Conservation (phyloP, 2,888 invertebrate species). For the Schizaphis graminum region DNA sequence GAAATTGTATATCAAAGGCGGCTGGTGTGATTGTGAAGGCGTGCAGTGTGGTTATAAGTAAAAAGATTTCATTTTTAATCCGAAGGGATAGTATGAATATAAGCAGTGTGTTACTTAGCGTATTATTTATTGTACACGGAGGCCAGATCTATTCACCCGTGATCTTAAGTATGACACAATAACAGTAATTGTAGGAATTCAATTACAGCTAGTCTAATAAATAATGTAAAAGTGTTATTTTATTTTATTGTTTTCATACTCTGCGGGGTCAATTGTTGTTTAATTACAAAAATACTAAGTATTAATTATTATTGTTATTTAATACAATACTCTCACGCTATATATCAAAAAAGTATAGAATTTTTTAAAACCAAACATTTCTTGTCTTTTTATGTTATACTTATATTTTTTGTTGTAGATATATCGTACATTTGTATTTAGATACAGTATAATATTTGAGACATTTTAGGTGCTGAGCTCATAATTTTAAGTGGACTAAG, state of each 20-base stretch:
- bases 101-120: not conserved
- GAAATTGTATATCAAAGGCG: not conserved
- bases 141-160: not conserved
- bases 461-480: not conserved
- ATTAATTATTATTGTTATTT: constrained; percentile 14
- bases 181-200: not conserved
- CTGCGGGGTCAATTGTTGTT: not conserved
- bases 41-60: not conserved
- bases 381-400: not conserved
- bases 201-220: not conserved
- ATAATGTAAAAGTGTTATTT: not conserved
- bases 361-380: not conserved
- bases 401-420: not conserved
- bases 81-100: constrained; percentile 16
- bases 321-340: not conserved
- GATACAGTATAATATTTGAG: not conserved
- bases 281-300: not conserved
- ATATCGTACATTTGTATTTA: not conserved
- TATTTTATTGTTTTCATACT: not conserved
- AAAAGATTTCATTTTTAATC: not conserved
- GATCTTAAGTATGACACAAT: not conserved
- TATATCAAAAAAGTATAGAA: not conserved
- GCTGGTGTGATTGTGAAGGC: not conserved
- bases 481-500: not conserved
- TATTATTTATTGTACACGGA: not conserved